Conservation (phyloP, 2,113 vertebrate species). For the Nannobrachium achirus region DNA sequence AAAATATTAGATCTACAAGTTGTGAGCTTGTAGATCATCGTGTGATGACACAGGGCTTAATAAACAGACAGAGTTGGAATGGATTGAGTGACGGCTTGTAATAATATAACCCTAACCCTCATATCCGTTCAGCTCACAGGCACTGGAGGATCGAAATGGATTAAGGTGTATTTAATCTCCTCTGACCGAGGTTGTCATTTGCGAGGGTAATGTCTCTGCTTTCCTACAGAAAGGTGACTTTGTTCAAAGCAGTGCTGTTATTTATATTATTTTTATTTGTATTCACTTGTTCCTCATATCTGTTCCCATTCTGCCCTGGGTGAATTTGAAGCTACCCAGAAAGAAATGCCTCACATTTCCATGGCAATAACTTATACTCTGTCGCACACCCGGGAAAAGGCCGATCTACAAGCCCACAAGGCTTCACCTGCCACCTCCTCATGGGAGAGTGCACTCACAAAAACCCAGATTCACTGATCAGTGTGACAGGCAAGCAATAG, state of each 20-base stretch:
- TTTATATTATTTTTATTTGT: too few relatives aligned
- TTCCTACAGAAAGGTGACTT: slow-evolving; percentile 17
- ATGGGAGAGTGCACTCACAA: slow-evolving; percentile 7
- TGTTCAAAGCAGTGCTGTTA: not conserved
- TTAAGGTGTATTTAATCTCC: slow-evolving; percentile 28
- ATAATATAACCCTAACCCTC: slow-evolving; percentile 15
- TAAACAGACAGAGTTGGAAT: not conserved
- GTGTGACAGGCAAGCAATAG: slow-evolving; percentile 34
- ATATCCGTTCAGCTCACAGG: slow-evolving; percentile 21
- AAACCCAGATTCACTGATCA: slow-evolving; percentile 24
- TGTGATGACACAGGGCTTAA: too few relatives aligned
- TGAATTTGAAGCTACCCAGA: not conserved
- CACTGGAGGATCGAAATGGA: slow-evolving; percentile 28
- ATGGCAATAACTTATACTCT: too few relatives aligned
- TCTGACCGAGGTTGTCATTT: slow-evolving; percentile 26
- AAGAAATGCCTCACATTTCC: not conserved
- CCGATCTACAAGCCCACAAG: not conserved
- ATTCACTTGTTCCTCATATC: not conserved
- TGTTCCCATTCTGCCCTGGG: not conserved
- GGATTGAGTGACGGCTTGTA: slow-evolving; percentile 13
- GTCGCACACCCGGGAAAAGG: too few relatives aligned
- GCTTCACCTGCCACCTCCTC: too few relatives aligned
- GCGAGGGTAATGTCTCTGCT: slow-evolving; percentile 4
- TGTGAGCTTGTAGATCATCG: too few relatives aligned
- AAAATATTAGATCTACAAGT: too few relatives aligned